Conservation (phyloP, 2,113 vertebrate genomes). For the Mandrillus leucophaeus region DNA sequence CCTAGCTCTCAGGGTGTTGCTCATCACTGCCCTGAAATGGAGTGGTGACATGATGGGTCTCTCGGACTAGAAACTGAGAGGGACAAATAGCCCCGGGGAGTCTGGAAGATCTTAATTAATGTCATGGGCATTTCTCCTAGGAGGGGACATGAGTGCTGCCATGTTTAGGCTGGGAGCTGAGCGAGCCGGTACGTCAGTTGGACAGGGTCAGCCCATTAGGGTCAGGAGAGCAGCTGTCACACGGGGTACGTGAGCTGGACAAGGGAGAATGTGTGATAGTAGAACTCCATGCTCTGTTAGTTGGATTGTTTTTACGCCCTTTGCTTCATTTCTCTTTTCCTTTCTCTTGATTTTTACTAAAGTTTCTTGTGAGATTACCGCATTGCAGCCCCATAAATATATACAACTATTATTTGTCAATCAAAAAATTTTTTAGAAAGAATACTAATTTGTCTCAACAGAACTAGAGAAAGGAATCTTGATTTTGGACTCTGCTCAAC, state of each 20-base stretch:
- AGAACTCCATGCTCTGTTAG: not conserved
- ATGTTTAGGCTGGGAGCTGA: not conserved
- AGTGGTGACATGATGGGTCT: not conserved
- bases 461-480: not conserved
- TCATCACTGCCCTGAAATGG: not conserved
- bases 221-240: not conserved
- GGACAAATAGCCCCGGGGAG: not conserved
- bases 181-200: not conserved
- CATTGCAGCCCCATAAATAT: not conserved
- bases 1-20: not conserved
- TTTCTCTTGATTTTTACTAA: conserved; percentile 8
- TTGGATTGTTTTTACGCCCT: not conserved
- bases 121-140: not conserved
- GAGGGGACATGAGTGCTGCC: not conserved
- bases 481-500: not conserved
- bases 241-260: not conserved
- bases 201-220: not conserved
- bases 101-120: not conserved
- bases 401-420: not conserved
- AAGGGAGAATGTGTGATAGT: not conserved
- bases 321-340: conserved; percentile 19
- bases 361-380: conserved; percentile 20
- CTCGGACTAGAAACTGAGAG: not conserved
- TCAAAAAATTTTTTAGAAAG: not conserved
- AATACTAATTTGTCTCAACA: not conserved